Evolutionary conservation across 2,113 vertebrate species (phyloP).

Genomic region (Junco hyemalis): DNA sequence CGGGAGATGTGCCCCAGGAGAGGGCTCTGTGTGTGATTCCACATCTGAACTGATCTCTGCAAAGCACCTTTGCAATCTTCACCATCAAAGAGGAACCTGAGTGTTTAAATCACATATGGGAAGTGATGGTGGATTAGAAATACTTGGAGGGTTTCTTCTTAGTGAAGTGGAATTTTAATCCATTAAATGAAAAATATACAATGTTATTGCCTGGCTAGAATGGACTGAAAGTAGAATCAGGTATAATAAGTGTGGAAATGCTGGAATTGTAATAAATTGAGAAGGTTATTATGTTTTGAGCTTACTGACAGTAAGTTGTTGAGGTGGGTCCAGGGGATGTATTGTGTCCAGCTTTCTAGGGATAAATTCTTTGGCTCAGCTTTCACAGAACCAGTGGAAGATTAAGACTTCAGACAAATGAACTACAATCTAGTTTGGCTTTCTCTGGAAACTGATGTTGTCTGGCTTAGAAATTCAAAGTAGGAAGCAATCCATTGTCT

Average conservation of each 20-base stretch:
- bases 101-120: background rate
- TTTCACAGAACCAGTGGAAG: background rate
- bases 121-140: background rate
- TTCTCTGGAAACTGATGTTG: background rate
- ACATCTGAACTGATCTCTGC: background rate
- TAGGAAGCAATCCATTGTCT: background rate
- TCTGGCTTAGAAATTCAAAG: background rate
- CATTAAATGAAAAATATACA: background rate
- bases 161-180: background rate
- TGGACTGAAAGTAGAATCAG: background rate
- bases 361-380: background rate
- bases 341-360: background rate
- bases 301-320: background rate
- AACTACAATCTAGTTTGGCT: background rate
- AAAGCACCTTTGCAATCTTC: background rate
- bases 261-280: background rate
- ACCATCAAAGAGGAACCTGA: background rate
- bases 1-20: background rate
- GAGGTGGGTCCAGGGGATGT: background rate
- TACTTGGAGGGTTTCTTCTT: background rate
- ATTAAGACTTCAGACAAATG: background rate
- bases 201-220: background rate
- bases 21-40: background rate
- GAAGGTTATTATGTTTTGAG: background rate
- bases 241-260: background rate